Evolutionary conservation across 2,797 vertebrate genomes (phyloP), one percentile per base, ranked within the genome.

Genomic region (Mormyrus proboscirostris): DNA sequence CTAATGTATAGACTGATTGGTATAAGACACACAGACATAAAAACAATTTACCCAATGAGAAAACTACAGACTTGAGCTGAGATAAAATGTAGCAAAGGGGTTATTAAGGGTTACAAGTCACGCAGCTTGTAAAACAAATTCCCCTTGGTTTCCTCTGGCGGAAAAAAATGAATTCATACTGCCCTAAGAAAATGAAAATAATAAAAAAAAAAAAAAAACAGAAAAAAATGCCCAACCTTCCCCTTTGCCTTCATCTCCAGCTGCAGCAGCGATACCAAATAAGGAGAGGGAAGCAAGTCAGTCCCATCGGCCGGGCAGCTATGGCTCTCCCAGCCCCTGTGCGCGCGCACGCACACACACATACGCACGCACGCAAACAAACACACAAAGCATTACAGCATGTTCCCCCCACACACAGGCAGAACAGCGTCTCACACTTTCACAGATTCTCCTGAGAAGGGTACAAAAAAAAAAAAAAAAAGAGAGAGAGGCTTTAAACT

Each of bases 231-330:
- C 55, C 88, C 86, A 59, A 73, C 65, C 86, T 87, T 86, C 76
- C 89, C 90, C 94, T 90, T 92, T 93, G 92, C 87, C 53, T 87
- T 90, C 94, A 95, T 93, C 93, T 92, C 88, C 86, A 82, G 94
- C 91, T 44, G 86, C 95, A 89, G 93, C 90, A 89, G 95, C 93
- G 93, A 96, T 94, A 97, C 98, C 98, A 98, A 97, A 99, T 96
- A 99, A 97, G 98, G 98, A 93, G 94, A 91, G 86, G 90, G 91
- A 91, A 90, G 90, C 90, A 91, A 93, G 85, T 25, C n/a, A 49
- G 92, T 93, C 93, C 83, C 62, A 44, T 29, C 62, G 2, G 94
- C 90, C 93, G 93, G 91, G 95, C 93, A 92, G 89, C 91, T 7
- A 47, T 16, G 25, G 47, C 62, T 5, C 57, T 79, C 62, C n/a